Evolutionary conservation across 2,888 invertebrate genomes (phyloP).

Genomic region (Pristionchus maxplancki): DNA sequence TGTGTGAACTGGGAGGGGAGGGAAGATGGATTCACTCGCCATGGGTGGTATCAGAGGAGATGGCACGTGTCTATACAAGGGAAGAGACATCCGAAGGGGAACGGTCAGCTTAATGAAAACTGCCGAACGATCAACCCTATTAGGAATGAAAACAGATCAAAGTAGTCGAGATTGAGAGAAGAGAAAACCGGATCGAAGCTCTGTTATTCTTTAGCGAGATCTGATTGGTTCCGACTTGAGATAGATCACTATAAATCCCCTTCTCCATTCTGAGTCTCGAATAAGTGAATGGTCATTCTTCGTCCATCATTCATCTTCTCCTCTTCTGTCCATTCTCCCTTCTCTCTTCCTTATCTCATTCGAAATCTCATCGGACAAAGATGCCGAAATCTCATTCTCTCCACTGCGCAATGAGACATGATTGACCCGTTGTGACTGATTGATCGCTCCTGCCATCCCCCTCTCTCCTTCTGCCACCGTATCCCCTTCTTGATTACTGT

Average conservation of each 20-base stretch:
- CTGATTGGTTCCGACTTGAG: not conserved
- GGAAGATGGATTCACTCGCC: slow-evolving; percentile 13
- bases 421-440: slow-evolving; percentile 45
- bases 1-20: slow-evolving; percentile 29
- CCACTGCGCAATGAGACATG: slow-evolving; percentile 23
- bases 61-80: not conserved
- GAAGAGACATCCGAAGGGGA: not conserved
- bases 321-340: not conserved
- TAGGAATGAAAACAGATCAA: not conserved
- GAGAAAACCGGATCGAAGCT: not conserved
- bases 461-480: not conserved
- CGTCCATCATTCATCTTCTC: slow-evolving; percentile 11
- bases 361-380: not conserved
- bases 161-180: not conserved
- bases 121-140: not conserved
- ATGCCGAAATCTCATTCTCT: slow-evolving; percentile 25
- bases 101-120: not conserved
- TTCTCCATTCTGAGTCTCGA: not conserved
- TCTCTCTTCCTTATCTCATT: slow-evolving; percentile 13
- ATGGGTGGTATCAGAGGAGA: not conserved
- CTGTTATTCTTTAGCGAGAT: slow-evolving; percentile 2
- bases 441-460: not conserved
- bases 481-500: not conserved
- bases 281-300: slow-evolving; percentile 11
- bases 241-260: not conserved